Evolutionary conservation across 2,113 vertebrate genomes (phyloP).

Genomic region (Chunga burmeisteri): DNA sequence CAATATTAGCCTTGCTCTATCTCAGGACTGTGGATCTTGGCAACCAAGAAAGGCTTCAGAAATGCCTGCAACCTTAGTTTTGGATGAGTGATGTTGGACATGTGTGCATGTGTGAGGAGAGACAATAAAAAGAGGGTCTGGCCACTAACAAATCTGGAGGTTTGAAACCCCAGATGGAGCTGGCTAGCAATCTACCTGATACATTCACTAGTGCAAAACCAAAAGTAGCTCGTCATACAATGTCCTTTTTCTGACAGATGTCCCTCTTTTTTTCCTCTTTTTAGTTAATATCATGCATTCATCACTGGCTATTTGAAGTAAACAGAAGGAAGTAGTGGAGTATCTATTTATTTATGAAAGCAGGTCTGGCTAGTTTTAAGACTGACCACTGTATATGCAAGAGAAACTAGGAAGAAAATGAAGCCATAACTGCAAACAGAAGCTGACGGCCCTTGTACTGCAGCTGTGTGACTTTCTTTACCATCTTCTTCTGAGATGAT

Average conservation of each 20-base stretch:
- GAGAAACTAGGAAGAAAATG: background rate
- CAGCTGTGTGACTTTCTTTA: background rate
- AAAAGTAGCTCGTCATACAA: background rate
- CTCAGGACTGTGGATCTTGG: background rate
- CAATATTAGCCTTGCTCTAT: background rate
- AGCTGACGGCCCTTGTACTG: background rate
- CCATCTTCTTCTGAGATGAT: background rate
- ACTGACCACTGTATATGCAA: background rate
- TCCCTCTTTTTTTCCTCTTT: background rate
- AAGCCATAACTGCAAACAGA: background rate
- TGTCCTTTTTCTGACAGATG: background rate
- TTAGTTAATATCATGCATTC: background rate
- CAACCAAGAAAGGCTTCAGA: background rate
- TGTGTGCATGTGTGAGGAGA: background rate
- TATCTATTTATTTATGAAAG: background rate
- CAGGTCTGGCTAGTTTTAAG: background rate
- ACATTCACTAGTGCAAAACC: background rate
- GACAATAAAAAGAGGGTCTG: background rate
- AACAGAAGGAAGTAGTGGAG: background rate
- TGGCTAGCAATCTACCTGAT: background rate
- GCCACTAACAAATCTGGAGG: background rate
- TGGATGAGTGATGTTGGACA: background rate
- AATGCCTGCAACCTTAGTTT: background rate
- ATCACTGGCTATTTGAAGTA: background rate
- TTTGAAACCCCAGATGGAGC: background rate